A percentile compares a stretch with the other conserved stretches of the same genome.
Conservation (phyloP, 2,797 vertebrate species). For the Bovichtus diacanthus region DNA sequence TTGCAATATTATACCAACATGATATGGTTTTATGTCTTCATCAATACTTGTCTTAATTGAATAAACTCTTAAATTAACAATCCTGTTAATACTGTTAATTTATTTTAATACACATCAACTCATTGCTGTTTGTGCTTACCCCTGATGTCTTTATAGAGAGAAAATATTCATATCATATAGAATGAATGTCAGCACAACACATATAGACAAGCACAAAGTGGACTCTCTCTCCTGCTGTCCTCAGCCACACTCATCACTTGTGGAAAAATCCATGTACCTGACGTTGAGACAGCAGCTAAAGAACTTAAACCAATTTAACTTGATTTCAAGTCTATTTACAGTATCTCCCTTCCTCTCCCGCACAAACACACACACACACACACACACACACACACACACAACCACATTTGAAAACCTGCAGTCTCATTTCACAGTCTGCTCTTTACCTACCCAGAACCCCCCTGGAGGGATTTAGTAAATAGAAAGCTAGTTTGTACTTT, state of each 20-base stretch:
- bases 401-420: background rate
- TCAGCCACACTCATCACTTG: slow-evolving; percentile 20
- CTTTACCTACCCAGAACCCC: slow-evolving; percentile 66
- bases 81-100: background rate
- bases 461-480: slow-evolving; percentile 80
- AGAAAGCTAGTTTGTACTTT: slow-evolving; percentile 83
- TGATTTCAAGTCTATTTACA: slow-evolving; percentile 50
- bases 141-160: background rate
- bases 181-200: background rate
- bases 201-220: background rate
- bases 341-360: background rate
- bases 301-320: slow-evolving; percentile 50
- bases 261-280: slow-evolving; percentile 36
- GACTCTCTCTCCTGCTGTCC: slow-evolving; percentile 21
- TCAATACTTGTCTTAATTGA: background rate
- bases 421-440: slow-evolving; percentile 71
- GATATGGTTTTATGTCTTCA: background rate
- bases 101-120: background rate
- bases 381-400: slow-evolving; percentile 15
- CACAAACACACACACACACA: background rate
- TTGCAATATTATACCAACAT: background rate
- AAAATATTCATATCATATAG: background rate
- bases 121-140: background rate
- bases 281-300: slow-evolving; percentile 20
- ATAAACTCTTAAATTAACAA: background rate